Evolutionary conservation across 2,888 invertebrate genomes (phyloP).

Genomic region (Leptothorax acervorum): DNA sequence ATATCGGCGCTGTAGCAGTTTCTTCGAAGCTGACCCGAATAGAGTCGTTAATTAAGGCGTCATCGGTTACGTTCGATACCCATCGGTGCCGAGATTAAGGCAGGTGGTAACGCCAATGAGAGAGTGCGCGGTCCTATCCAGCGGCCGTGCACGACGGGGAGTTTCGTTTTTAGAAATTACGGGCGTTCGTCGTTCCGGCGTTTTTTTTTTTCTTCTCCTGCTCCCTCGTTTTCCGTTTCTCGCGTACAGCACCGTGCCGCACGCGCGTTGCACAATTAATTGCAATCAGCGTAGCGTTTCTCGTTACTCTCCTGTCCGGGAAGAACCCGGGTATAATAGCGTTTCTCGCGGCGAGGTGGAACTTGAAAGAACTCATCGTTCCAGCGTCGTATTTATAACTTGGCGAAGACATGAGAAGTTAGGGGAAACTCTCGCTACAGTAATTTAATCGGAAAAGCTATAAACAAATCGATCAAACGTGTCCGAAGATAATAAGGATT

Average conservation of each 20-base stretch:
- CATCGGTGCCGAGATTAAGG: slow-evolving; percentile 10
- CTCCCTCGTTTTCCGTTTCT: slow-evolving; percentile 42
- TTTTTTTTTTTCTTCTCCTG: slow-evolving; percentile 48
- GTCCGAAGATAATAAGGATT: neutral
- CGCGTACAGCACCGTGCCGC: slow-evolving; percentile 5
- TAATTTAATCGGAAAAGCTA: neutral
- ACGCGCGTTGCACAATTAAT: slow-evolving; percentile 64
- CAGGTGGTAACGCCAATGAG: neutral
- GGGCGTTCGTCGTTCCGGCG: neutral
- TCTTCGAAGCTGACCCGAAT: slow-evolving; percentile 9
- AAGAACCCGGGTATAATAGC: slow-evolving; percentile 34
- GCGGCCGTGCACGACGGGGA: neutral
- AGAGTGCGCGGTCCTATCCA: neutral
- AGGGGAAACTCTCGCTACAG: neutral
- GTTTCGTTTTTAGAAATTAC: slow-evolving; percentile 45
- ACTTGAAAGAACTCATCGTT: slow-evolving; percentile 25
- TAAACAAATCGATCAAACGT: neutral
- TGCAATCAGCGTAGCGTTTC: slow-evolving; percentile 66
- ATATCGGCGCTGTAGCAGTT: neutral
- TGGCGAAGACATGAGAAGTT: neutral
- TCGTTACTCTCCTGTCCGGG: slow-evolving; percentile 51
- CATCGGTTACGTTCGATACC: neutral
- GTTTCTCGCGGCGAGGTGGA: slow-evolving; percentile 19
- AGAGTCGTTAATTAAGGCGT: slow-evolving; percentile 44
- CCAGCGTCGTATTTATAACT: neutral